A percentile compares a stretch with the other conserved stretches of the same genome.
Conservation (phyloP, 2,888 invertebrate genomes). For the Dicyrtomina minuta region DNA sequence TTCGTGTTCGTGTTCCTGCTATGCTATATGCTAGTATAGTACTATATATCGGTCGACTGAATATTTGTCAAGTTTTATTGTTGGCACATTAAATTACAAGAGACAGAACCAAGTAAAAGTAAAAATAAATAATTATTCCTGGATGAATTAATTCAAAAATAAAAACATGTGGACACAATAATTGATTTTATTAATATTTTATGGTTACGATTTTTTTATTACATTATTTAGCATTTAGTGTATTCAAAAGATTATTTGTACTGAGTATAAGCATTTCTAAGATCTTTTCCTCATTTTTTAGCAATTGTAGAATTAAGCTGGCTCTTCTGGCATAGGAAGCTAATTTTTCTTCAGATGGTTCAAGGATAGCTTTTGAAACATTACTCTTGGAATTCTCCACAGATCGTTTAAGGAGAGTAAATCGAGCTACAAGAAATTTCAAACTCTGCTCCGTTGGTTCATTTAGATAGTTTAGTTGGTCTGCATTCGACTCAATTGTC, state of each 20-base stretch:
- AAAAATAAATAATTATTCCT: no score
- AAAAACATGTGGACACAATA: no score
- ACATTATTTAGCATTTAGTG: neutral
- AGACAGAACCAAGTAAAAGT: no score
- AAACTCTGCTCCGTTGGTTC: constrained; percentile 41
- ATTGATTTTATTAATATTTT: no score
- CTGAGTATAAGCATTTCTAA: constrained; percentile 41
- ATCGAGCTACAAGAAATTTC: constrained; percentile 47
- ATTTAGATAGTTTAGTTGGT: constrained; percentile 37
- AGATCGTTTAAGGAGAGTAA: constrained; percentile 42
- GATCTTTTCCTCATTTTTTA: constrained; percentile 47
- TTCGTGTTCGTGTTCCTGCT: no score
- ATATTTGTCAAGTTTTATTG: no score
- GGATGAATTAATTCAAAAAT: no score
- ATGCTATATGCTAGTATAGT: no score
- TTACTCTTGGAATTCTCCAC: constrained; percentile 41
- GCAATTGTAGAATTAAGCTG: constrained; percentile 43
- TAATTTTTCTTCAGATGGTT: neutral
- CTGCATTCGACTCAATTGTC: constrained; percentile 34
- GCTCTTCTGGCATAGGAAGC: constrained; percentile 29
- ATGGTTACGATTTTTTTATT: no score
- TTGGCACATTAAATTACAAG: no score
- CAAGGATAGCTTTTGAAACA: neutral
- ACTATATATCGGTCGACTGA: no score
- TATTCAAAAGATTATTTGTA: constrained; percentile 23